Evolutionary conservation across 2,888 invertebrate species (phyloP), one percentile per base, ranked within the genome.

Genomic region (Mylabris sibirica): DNA sequence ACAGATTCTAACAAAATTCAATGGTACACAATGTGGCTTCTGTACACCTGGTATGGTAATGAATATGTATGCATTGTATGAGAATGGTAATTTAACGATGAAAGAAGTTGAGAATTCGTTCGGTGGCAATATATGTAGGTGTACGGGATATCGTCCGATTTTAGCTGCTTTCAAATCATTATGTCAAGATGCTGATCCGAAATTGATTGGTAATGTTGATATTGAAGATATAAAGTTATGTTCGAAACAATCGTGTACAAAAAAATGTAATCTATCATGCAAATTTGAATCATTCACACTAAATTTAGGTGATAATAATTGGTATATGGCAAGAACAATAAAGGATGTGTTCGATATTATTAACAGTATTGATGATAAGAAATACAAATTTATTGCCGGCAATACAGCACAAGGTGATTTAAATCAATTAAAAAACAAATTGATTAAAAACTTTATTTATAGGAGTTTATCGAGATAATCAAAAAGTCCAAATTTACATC

Each of bases 21-120:
- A 90, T 77, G 92, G 91, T 0, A 87, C 89, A 0, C 92, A 92
- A 79, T 92, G 92, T 77, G 92, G 92, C 0, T 90, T 87, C 79
- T 93, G 93, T 79, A 89, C 90, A 24, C 89, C 93, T 0, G 93
- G 92, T 9, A 93, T 92, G 90, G 88, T 93, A 53, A 92, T 92
- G 92, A 90, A 89, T 77, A 92, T 92, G 91, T 90, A 89, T 82
- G 89, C 87, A 59, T 74, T 87, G 26, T 79, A 86, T 74, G 75
- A 82, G 35, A 84, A 80, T 24, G 81, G 86, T 5, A 83, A 85
- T 61, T 74, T 88, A 60, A 88, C 88, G 0, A 87, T 88, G 86
- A 84, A 87, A 75, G 88, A 91, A 75, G 87, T 92, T 5, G 93
- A 93, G 80, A 88, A 91, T 75, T 88, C 90, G 0, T 90, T 93